A percentile compares a stretch with the other conserved stretches of the same genome.
Conservation (phyloP, 1,140 invertebrate genomes). For the honey bee (Apis mellifera) region DNA sequence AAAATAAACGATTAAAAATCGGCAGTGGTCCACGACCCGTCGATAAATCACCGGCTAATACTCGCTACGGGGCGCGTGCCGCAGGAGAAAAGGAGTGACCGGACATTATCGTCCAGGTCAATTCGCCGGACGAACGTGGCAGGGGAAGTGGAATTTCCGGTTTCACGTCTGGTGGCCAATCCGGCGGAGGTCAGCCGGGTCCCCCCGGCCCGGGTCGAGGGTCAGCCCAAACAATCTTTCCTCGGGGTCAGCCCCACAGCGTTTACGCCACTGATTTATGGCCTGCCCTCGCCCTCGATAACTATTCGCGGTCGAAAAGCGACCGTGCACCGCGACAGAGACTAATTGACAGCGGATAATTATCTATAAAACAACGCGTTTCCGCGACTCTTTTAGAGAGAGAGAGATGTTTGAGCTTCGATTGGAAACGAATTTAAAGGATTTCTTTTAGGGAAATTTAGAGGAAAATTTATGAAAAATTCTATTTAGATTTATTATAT, state of each 20-base stretch:
- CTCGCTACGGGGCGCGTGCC: conserved; percentile 72
- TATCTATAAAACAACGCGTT: background rate
- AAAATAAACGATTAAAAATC: conserved; percentile 67
- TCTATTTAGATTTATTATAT: too few relatives aligned
- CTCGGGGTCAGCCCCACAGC: conserved; percentile 75
- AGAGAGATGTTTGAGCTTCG: too few relatives aligned
- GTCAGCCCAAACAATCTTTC: conserved; percentile 81
- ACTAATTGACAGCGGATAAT: conserved; percentile 35
- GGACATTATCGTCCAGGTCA: conserved; percentile 74
- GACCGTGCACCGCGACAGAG: conserved; percentile 19
- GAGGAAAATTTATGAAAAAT: too few relatives aligned
- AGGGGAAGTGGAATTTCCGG: conserved; percentile 67
- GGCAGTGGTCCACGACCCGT: conserved; percentile 44
- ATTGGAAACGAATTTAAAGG: too few relatives aligned
- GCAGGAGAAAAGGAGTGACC: conserved; percentile 75
- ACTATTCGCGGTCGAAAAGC: conserved; percentile 35
- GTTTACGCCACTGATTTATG: conserved; percentile 78
- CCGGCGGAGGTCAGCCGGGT: conserved; percentile 68
- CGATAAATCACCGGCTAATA: conserved; percentile 73
- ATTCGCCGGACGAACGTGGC: conserved; percentile 27
- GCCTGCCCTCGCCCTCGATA: conserved; percentile 59
- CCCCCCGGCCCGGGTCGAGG: conserved; percentile 76
- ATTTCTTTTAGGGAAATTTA: too few relatives aligned
- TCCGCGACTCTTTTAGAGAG: background rate
- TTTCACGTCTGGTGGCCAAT: conserved; percentile 64